A percentile compares a stretch with the other conserved stretches of the same genome.
Evolutionary conservation across 2,113 vertebrate genomes (phyloP).

Genomic region (Australoheros scitulus): DNA sequence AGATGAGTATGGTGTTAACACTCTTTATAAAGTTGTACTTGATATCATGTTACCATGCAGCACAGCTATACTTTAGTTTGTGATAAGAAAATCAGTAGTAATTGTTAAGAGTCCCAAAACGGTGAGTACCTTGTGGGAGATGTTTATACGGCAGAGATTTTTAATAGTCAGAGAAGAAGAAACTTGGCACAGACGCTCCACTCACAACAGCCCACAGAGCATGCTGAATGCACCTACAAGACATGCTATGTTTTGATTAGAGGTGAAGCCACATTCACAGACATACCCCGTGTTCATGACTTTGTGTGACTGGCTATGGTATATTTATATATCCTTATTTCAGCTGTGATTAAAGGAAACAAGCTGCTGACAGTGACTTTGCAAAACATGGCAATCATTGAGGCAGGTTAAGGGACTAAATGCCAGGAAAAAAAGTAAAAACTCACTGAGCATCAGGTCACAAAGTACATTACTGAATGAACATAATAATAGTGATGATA

Average conservation of each 20-base stretch:
- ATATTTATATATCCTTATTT: constrained; percentile 9
- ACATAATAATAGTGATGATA: background rate
- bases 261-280: constrained; percentile 24
- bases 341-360: constrained; percentile 11
- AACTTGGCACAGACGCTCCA: background rate
- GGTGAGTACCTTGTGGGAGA: background rate
- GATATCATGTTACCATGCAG: background rate
- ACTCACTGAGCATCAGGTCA: background rate
- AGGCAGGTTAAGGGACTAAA: background rate
- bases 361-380: background rate
- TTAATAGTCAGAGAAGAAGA: background rate
- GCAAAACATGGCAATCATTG: background rate
- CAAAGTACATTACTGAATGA: background rate
- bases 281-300: background rate
- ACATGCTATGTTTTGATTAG: constrained; percentile 36
- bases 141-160: background rate
- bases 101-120: background rate
- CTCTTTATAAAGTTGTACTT: background rate
- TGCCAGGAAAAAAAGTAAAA: background rate
- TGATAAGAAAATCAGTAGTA: background rate
- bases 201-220: background rate
- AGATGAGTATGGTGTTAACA: background rate
- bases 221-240: constrained; percentile 12
- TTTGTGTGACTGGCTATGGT: constrained; percentile 1
- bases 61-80: background rate